A percentile compares a stretch with the other conserved stretches of the same genome.
These are phyloP conservation scores for Digitonthophagus gazella DNA, from an alignment of 2,888 invertebrate species.

Conservation along the genomic window DNA sequence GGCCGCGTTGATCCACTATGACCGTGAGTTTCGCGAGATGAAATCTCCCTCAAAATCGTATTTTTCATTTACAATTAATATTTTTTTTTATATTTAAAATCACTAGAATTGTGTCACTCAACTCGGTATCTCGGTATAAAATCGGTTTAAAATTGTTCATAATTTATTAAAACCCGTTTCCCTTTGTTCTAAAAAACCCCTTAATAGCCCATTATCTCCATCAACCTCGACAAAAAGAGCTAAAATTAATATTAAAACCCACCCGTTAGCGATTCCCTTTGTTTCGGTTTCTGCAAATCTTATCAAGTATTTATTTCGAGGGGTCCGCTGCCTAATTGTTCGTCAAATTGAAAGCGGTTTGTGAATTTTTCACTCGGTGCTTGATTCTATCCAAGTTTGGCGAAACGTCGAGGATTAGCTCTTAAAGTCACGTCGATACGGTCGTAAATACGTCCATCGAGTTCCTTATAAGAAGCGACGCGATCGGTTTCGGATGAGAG, in stretches of 20 bases:
- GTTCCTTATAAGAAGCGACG: neutral
- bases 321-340: neutral
- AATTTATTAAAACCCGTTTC: neutral
- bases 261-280: neutral
- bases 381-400: neutral
- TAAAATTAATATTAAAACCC: neutral
- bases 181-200: neutral
- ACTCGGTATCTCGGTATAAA: too few relatives aligned
- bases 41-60: neutral
- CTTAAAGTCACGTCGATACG: neutral
- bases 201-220: neutral
- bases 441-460: neutral
- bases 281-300: neutral
- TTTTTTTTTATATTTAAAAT: neutral
- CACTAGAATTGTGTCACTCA: too few relatives aligned
- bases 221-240: neutral
- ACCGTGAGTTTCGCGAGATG: neutral
- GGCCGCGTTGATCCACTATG: neutral
- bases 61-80: too few relatives aligned
- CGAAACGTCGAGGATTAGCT: neutral
- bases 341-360: neutral
- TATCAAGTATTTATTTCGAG: neutral
- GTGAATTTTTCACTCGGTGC: neutral
- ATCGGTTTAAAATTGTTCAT: neutral
- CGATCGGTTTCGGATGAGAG: neutral